These are phyloP conservation scores for Pseudomyrmex concolor DNA, from an alignment of 1,140 invertebrate genomes.

Conservation along the genomic window DNA sequence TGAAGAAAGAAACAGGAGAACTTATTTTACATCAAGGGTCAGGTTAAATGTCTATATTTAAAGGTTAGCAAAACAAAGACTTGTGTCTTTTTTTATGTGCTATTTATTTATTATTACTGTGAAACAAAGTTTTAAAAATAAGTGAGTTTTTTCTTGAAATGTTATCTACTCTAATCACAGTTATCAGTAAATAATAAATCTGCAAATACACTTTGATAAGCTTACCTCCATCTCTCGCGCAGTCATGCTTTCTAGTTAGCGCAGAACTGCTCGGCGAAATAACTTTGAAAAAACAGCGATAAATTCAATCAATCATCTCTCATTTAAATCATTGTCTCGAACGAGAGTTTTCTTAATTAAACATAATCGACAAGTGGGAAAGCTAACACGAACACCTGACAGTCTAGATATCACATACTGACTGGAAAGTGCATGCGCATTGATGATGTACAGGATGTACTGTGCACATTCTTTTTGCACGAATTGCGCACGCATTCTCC, in stretches of 20 bases:
- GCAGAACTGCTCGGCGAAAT: conserved; percentile 13
- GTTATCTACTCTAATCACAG: background rate
- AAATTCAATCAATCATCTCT: conserved; percentile 26
- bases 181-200: background rate
- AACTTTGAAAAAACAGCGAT: background rate
- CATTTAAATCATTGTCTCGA: background rate
- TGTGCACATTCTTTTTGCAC: background rate
- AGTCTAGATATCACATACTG: conserved; percentile 63
- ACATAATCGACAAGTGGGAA: conserved; percentile 52
- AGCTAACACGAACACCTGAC: conserved; percentile 73
- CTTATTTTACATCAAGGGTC: background rate
- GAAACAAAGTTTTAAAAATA: background rate
- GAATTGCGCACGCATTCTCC: conserved; percentile 33
- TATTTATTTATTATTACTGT: background rate
- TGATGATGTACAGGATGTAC: conserved; percentile 23
- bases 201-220: background rate
- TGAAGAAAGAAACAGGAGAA: background rate
- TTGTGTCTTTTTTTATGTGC: background rate
- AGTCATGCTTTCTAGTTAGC: conserved; percentile 65
- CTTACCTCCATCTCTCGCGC: conserved; percentile 72
- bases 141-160: background rate
- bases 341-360: conserved; percentile 28
- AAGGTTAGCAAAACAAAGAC: background rate
- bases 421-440: conserved; percentile 73
- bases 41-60: too few species aligned